phyloP scores from a whole-genome alignment of 2,888 invertebrate species.

The Bombyx huttoni region DNA sequence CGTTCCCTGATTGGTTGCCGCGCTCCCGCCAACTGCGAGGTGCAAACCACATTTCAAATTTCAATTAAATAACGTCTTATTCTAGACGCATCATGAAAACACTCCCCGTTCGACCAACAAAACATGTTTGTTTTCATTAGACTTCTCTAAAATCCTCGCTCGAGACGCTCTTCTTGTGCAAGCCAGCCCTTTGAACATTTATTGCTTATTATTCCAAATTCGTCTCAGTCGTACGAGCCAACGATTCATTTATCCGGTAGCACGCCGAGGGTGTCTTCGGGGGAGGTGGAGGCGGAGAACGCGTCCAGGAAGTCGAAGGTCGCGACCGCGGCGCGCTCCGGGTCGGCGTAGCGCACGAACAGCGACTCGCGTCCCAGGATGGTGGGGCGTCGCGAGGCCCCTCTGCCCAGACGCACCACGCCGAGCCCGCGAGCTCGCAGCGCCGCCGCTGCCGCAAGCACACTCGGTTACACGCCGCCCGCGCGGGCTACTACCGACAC shows the following conservation, averaged over 20 bases:
- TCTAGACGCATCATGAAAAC: no score
- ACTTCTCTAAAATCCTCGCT: no score
- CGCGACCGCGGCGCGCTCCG: conserved; percentile 83
- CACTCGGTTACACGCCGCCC: conserved; percentile 46
- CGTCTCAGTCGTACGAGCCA: no score
- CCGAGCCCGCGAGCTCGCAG: conserved; percentile 70
- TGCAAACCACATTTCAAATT: no score
- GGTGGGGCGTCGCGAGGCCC: conserved; percentile 71
- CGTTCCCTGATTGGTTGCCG: no score
- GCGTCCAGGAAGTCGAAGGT: conserved; percentile 86
- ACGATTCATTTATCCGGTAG: background rate
- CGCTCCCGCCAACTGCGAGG: no score
- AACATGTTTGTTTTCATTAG: no score
- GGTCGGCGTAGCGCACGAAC: conserved; percentile 83
- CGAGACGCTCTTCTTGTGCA: no score
- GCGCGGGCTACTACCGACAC: conserved; percentile 42
- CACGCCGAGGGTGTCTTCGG: conserved; percentile 38
- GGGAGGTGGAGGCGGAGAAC: conserved; percentile 58
- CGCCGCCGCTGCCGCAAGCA: conserved; percentile 70
- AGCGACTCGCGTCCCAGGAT: conserved; percentile 84
- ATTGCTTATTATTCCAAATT: no score
- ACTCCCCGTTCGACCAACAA: no score
- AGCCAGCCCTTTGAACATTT: no score
- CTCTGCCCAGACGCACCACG: conserved; percentile 61
- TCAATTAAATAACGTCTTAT: no score